These are phyloP conservation scores for Acrossocheilus fasciatus DNA, from an alignment of 2,797 vertebrate genomes.

Conservation along the genomic window DNA sequence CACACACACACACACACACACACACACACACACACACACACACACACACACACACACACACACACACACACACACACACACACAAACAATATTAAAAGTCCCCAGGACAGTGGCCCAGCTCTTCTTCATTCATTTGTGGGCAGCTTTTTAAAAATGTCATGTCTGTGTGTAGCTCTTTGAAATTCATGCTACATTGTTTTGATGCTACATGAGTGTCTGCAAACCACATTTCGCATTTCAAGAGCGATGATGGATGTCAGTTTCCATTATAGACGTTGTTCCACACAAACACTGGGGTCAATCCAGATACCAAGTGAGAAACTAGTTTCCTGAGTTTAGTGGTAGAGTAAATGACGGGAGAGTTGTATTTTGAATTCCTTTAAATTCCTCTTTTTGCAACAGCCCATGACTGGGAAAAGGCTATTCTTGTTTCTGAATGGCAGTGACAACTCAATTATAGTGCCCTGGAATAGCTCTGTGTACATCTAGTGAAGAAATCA, in stretches of 20 bases:
- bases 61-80: background rate
- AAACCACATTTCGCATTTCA: background rate
- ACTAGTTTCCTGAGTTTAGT: constrained; percentile 17
- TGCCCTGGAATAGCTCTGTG: constrained; percentile 15
- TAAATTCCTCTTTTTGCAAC: constrained; percentile 15
- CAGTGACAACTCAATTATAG: constrained; percentile 36
- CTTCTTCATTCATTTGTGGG: constrained; percentile 16
- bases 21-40: constrained; percentile 8
- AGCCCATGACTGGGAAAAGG: constrained; percentile 25
- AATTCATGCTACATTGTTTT: background rate
- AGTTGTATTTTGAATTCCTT: constrained; percentile 26
- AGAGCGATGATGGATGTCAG: background rate
- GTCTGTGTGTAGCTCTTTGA: constrained; percentile 6
- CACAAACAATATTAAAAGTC: background rate
- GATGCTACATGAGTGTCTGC: background rate
- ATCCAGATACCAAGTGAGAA: background rate
- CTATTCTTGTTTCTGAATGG: constrained; percentile 25
- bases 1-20: background rate
- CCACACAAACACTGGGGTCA: constrained; percentile 14
- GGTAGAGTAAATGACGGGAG: background rate
- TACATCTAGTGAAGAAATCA: constrained; percentile 4
- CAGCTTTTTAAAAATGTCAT: constrained; percentile 35
- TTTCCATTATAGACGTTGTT: background rate
- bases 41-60: background rate
- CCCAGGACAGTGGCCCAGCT: background rate